Percentiles rank a stretch among this genome's conserved stretches.
These are phyloP conservation scores for Phallusia fumigata DNA, from an alignment of 23 tunicate species.

Conservation along the genomic window DNA sequence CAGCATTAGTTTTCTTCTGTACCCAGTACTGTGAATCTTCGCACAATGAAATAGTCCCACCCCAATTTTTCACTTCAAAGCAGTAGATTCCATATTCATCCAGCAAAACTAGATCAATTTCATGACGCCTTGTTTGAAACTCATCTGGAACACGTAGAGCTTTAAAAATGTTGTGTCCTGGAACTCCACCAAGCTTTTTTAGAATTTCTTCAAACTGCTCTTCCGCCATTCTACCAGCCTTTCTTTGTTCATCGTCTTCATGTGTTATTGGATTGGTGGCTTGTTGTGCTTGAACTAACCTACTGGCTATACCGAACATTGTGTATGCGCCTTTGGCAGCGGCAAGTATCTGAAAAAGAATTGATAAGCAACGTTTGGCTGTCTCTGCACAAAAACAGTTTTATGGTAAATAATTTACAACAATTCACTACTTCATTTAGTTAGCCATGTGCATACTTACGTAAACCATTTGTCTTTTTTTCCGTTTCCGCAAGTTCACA, in stretches of 20 bases:
- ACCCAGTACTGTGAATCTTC: constrained; percentile 64
- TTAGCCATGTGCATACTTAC: background rate
- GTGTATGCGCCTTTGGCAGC: constrained; percentile 17
- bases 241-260: constrained; percentile 47
- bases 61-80: constrained; percentile 87
- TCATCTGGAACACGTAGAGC: constrained; percentile 74
- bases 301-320: constrained; percentile 67
- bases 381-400: background rate
- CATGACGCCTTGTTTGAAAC: constrained; percentile 86
- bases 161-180: constrained; percentile 45
- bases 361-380: too few relatives aligned
- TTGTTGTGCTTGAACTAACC: constrained; percentile 79
- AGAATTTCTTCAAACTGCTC: constrained; percentile 57
- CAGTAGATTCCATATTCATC: constrained; percentile 74
- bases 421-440: background rate
- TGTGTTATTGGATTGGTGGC: constrained; percentile 63
- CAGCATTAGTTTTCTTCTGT: constrained; percentile 22
- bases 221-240: constrained; percentile 90
- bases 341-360: background rate
- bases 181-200: constrained; percentile 38
- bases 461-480: background rate
- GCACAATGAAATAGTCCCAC: constrained; percentile 48
- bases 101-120: constrained; percentile 73
- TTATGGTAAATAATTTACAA: background rate
- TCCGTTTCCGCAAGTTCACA: background rate